Evolutionary conservation across 2,797 vertebrate genomes (phyloP), one percentile per base, ranked within the genome.

Genomic region (Phylloscopus collybita): DNA sequence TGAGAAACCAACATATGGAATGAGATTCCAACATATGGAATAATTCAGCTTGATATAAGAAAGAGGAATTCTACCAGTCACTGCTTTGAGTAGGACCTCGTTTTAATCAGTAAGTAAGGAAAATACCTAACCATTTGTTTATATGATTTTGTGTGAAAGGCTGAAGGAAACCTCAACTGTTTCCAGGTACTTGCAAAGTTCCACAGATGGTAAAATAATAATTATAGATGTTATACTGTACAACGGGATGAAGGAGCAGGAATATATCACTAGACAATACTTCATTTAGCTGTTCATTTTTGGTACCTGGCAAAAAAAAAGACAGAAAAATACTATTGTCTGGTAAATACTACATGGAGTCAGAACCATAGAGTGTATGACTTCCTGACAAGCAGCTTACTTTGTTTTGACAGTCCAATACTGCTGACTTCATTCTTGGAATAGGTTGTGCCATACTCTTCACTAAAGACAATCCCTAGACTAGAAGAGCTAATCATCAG

Each of bases 111-210:
- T 19, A 23, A 20, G 12, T 54, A 3, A 7, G 21, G 30, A 50
- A 93, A 88, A 90, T 9, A 74, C 10, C 17, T 40, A 54, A 74
- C 8, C 18, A 69, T 45, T 83, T 78, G 20, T 80, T 92, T 44
- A 50, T 6, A 51, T 3, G 16, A 18, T 22, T 91, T 78, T 64
- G 12, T 78, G 59, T 3, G 7, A 91, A 90, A 61, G 45, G 47
- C 11, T 75, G 53, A 80, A 88, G 53, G 65, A 72, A 36, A 5
- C 4, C 6, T 47, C 50, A 85, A 11, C 6, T 53, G 42, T 93
- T 95, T 80, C 88, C 61, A 93, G 44, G 67, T 47, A 38, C 22
- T 72, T 80, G 78, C 17, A 70, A 90, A 91, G 12, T 83, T 93
- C 42, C 45, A 93, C n/a, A 88, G 27, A 72, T 18, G 11, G 50